Percentiles rank a stretch among this genome's conserved stretches.
Conservation (phyloP, 92 coral and sea anemone genomes). For the Palythoa heliodiscus region DNA sequence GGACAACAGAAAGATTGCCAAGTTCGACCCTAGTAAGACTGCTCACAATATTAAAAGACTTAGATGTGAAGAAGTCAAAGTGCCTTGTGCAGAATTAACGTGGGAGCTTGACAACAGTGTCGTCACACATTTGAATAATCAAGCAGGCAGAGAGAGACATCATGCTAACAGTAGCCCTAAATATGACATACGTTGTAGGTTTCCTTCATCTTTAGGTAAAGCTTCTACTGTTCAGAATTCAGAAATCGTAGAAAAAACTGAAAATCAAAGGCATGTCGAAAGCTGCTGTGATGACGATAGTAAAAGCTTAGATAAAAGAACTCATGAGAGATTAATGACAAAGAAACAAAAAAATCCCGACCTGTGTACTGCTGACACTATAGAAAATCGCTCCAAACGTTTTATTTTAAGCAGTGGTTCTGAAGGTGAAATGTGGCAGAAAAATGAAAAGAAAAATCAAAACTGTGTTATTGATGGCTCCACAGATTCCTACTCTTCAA, state of each 20-base stretch:
- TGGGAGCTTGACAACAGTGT: slow-evolving; percentile 69
- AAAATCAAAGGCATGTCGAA: neutral
- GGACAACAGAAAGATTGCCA: slow-evolving; percentile 74
- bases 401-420: neutral
- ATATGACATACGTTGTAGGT: neutral
- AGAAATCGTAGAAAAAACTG: neutral
- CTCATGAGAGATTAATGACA: neutral
- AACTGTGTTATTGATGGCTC: neutral
- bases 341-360: slow-evolving; percentile 1
- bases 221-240: neutral
- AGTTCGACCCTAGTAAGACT: slow-evolving; percentile 93
- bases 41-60: slow-evolving; percentile 84
- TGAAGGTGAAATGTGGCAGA: neutral
- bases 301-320: neutral
- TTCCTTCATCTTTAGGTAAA: neutral
- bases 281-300: neutral
- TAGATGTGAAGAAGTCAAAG: slow-evolving; percentile 50
- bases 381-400: neutral
- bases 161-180: neutral
- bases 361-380: neutral
- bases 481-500: neutral
- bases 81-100: slow-evolving; percentile 63
- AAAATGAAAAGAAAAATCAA: neutral
- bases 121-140: neutral
- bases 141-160: neutral